Conservation (phyloP, 2,113 vertebrate species). For the Jaculus jaculus region DNA sequence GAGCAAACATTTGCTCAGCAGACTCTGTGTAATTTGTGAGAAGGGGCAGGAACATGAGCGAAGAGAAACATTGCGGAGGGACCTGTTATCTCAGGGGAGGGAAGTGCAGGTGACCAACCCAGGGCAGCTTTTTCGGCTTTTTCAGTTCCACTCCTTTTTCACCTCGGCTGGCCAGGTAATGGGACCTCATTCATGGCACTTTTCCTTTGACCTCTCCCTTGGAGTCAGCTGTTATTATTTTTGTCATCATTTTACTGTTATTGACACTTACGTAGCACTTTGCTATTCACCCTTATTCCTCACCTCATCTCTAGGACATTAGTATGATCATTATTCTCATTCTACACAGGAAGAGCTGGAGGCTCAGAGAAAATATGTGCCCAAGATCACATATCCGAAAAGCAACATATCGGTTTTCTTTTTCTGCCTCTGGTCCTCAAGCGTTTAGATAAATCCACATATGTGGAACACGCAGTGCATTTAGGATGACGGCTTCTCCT, state of each 20-base stretch:
- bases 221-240: constrained; percentile 14
- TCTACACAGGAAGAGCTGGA: not conserved
- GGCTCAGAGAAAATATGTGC: constrained; percentile 40
- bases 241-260: constrained; percentile 32
- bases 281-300: constrained; percentile 7
- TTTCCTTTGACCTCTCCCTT: not conserved
- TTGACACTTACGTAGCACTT: constrained; percentile 51
- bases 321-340: constrained; percentile 11
- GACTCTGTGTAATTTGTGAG: constrained; percentile 29
- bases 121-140: not conserved
- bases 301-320: constrained; percentile 1
- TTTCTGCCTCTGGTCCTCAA: constrained; percentile 45
- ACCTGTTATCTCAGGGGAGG: not conserved
- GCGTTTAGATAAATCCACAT: constrained; percentile 18
- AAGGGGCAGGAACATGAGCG: not conserved
- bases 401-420: constrained; percentile 45
- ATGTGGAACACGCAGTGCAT: not conserved
- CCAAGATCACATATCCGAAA: constrained; percentile 56
- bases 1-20: constrained; percentile 62
- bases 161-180: not conserved
- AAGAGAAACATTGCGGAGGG: not conserved
- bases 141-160: not conserved
- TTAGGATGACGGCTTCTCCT: constrained; percentile 1
- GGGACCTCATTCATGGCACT: not conserved
- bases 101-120: constrained; percentile 2